Base-by-base conservation (phyloP, 2,113 vertebrate genomes). In the Litocranius walleri region DNA sequence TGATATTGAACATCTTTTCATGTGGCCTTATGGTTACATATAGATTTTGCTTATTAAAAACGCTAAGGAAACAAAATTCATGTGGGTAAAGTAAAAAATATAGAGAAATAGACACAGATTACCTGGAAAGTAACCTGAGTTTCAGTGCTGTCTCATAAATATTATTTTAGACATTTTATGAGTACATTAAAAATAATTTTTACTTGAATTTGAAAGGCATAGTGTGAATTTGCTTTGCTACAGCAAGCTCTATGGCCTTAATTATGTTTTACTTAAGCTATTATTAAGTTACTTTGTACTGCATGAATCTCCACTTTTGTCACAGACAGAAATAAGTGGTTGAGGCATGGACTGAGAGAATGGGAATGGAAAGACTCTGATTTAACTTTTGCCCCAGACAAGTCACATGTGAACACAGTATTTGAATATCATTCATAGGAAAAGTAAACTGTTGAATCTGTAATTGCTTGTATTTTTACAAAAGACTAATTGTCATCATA, bases 201-300 rank as follows among this genome's bases (percentile, higher is more conserved):
- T 52, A 94, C 71, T 93, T 88, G 54, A 94, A 82, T 95, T 90
- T 96, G 33, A 88, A 97, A 81, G 91, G 40, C 36, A 83, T n/a
- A 30, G 3, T 40, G 29, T 97, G n/a, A 57, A 67, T 93, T 77
- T 78, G 7, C 23, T 45, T 36, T 16, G 14, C 43, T 29, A 27
- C 1, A 86, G 17, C 56, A 93, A 93, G 30, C 64, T 67, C 11
- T 29, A 64, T 36, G 36, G 14, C 50, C 67, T 29, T 93, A 74
- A 36, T 62, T 64, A 16, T 78, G 36, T 61, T 94, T 52, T 57
- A 45, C 23, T 50, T n/a, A 43, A 29, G n/a, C 21, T 71, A 52
- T 56, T 83, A 88, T 8, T 91, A 93, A 84, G 25, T 80, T 80
- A 43, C 50, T 19, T 91, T 56, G 5, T 52, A 43, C 74, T 90